Evolutionary conservation across 2,888 invertebrate species (phyloP), one percentile per base, ranked within the genome.

Genomic region (Aphrophora alni): DNA sequence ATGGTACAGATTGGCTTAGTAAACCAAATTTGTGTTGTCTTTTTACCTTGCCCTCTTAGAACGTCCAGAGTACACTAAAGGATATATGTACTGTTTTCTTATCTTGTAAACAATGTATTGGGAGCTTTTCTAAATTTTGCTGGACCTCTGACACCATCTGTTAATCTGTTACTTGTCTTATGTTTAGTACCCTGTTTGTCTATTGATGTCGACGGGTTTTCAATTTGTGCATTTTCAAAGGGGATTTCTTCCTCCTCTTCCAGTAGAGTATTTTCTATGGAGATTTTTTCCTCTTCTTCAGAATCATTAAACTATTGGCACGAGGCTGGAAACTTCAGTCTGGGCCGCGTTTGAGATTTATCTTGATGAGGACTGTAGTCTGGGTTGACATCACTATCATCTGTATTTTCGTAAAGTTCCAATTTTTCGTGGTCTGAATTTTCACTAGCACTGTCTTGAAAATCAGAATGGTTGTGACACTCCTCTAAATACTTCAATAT

Each of bases 141-240:
- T 33, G 4, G 33, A 33, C 10, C 33, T 33, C 38, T 38, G 25
- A 33, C n/a, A 21, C 38, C 74, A 21, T 74, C 74, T 74, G 74
- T 74, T n/a, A n/a, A 76, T 76, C 76, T 25, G 59, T 76, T 59
- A 27, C 59, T 76, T 21, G 26, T 7, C 44, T 51, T 74, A 74
- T 33, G 28, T 24, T 74, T 74, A 74, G 28, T 14, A 76, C 76
- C 76, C 26, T 76, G 59, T 12, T 76, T 51, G 27, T 76, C 76
- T 76, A 25, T 76, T 24, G 74, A 74, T 74, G 28, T 74, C 38
- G 38, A 74, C n/a, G 74, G 74, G 38, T 25, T 74, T 74, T 74
- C 38, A 38, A 74, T 27, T 74, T 74, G 17, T 24, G 76, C 25
- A 38, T 74, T 74, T 38, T 74, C 74, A 28, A 38, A 14, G 33